These are phyloP conservation scores for Cydia amplana DNA, from an alignment of 1,140 invertebrate species.

Conservation along the genomic window DNA sequence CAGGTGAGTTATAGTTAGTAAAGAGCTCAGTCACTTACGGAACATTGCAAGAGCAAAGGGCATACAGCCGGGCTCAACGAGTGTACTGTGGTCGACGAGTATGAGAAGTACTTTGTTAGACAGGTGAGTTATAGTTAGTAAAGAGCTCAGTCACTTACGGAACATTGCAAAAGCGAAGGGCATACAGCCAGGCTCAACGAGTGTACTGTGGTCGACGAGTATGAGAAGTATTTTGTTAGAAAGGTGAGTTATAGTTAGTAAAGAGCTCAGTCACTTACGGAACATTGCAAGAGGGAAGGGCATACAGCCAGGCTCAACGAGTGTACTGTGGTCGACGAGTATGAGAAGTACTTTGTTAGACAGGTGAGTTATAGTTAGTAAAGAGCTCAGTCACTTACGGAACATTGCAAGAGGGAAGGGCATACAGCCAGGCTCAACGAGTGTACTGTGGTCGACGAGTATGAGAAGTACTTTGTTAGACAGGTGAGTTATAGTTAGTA, in stretches of 20 bases:
- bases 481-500: too few relatives aligned
- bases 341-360: conserved; percentile 39
- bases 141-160: not conserved
- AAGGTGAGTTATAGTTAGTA: conserved; percentile 48
- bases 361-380: conserved; percentile 47
- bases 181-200: conserved; percentile 40
- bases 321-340: conserved; percentile 36
- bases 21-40: not conserved
- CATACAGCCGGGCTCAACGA: conserved; percentile 40
- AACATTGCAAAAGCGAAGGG: conserved; percentile 36
- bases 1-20: conserved; percentile 48
- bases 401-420: too few relatives aligned
- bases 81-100: conserved; percentile 36
- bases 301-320: conserved; percentile 40
- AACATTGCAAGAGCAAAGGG: conserved; percentile 36
- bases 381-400: too few relatives aligned
- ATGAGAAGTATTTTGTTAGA: conserved; percentile 39
- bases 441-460: too few relatives aligned
- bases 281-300: conserved; percentile 36
- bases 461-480: too few relatives aligned
- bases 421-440: too few relatives aligned
- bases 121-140: conserved; percentile 48
- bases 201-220: conserved; percentile 36
- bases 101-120: conserved; percentile 39
- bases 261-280: not conserved